These are phyloP conservation scores for Sinonovacula constricta DNA, from an alignment of 1,140 invertebrate genomes.

Conservation along the genomic window DNA sequence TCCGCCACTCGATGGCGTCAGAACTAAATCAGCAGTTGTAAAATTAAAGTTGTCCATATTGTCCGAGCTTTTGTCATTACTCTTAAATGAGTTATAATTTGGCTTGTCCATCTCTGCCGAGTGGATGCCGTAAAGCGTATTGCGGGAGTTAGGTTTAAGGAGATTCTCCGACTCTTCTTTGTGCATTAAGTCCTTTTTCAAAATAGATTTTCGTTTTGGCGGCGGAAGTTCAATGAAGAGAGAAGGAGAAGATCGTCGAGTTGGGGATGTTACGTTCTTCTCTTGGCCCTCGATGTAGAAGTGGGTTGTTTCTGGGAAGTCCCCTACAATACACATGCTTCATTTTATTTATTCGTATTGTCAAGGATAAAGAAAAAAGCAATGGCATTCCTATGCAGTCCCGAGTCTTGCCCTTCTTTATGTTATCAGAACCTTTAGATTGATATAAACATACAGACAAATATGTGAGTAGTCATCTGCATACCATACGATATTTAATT, in stretches of 20 bases:
- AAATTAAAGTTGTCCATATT: conserved; percentile 33
- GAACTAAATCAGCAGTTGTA: conserved; percentile 23
- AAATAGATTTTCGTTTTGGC: conserved; percentile 84
- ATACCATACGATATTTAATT: too few relatives aligned
- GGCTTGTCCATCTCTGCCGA: neutral
- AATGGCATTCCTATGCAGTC: too few relatives aligned
- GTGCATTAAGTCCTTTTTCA: conserved; percentile 85
- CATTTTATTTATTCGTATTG: too few relatives aligned
- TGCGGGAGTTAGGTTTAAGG: conserved; percentile 36
- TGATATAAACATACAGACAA: too few relatives aligned
- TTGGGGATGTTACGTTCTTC: conserved; percentile 22
- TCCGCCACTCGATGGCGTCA: neutral
- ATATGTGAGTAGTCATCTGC: too few relatives aligned
- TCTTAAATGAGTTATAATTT: conserved; percentile 34
- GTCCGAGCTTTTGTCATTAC: too few relatives aligned
- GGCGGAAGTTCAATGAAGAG: conserved; percentile 58
- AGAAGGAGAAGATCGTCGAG: conserved; percentile 61
- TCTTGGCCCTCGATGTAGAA: conserved; percentile 24
- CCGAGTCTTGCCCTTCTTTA: too few relatives aligned
- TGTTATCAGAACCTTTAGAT: too few relatives aligned
- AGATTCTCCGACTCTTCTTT: conserved; percentile 89
- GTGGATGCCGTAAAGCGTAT: conserved; percentile 35
- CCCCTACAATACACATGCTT: too few relatives aligned
- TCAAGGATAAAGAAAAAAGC: too few relatives aligned
- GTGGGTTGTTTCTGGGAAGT: conserved; percentile 22